Conservation (phyloP, 2,888 invertebrate species). For the Helicoverpa assulta region DNA sequence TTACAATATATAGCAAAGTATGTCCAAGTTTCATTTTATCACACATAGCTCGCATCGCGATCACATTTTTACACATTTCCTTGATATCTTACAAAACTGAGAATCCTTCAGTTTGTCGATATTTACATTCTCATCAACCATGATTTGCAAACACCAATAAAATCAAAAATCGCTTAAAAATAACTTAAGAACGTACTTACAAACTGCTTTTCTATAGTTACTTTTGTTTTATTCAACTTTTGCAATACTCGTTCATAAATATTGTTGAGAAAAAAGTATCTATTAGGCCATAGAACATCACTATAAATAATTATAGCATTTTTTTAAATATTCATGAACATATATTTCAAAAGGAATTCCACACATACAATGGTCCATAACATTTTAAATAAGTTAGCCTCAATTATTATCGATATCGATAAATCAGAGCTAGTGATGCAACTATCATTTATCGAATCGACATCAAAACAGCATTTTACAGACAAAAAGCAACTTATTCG, state of each 20-base stretch:
- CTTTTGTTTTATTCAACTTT: conserved; percentile 16
- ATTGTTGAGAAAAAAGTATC: neutral
- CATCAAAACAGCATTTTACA: conserved; percentile 18
- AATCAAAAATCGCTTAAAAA: conserved; percentile 63
- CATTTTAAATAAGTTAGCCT: conserved; percentile 50
- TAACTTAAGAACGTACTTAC: conserved; percentile 52
- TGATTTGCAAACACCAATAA: conserved; percentile 63
- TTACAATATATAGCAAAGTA: conserved; percentile 69
- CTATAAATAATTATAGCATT: too few species aligned
- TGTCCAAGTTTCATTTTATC: conserved; percentile 63
- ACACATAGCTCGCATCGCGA: conserved; percentile 61
- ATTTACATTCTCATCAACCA: conserved; percentile 57
- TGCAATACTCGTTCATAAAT: conserved; percentile 40
- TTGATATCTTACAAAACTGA: conserved; percentile 15
- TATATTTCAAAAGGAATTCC: neutral
- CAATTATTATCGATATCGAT: conserved; percentile 40
- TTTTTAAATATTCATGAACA: too few species aligned
- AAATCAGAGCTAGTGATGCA: conserved; percentile 18
- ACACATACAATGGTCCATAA: conserved; percentile 45
- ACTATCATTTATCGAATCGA: conserved; percentile 31
- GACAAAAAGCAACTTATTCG: conserved; percentile 43
- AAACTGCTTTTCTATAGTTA: conserved; percentile 30
- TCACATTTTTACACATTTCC: conserved; percentile 53
- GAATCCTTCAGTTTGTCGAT: conserved; percentile 13
- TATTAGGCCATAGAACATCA: too few species aligned